These are phyloP conservation scores for Drosophila neutralis DNA, from an alignment of 2,888 invertebrate species.

Conservation along the genomic window DNA sequence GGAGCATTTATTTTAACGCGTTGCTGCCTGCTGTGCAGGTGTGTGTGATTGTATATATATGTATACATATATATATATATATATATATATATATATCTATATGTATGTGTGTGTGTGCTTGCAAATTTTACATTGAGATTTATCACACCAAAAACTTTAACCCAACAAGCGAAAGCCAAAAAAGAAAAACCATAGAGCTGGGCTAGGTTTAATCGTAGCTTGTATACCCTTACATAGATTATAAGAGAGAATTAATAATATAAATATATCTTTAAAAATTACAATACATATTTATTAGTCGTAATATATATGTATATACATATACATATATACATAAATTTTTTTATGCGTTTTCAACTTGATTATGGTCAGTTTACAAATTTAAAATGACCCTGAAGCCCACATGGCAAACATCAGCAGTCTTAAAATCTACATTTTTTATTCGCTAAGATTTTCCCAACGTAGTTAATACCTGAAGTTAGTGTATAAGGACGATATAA, in stretches of 20 bases:
- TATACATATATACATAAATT: neutral
- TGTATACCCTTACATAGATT: slow-evolving; percentile 21
- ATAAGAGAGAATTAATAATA: neutral
- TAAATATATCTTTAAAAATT: neutral
- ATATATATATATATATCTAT: neutral
- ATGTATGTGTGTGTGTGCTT: slow-evolving; percentile 33
- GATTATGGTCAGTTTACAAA: neutral
- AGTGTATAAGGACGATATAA: slow-evolving; percentile 38
- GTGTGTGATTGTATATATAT: slow-evolving; percentile 1
- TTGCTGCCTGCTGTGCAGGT: slow-evolving; percentile 26
- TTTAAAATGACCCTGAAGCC: neutral
- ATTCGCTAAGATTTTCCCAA: neutral
- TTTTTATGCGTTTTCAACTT: neutral
- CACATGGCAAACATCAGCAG: neutral
- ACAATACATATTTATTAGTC: neutral
- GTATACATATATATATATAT: too few relatives aligned
- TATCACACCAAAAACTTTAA: slow-evolving; percentile 75
- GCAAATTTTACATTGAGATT: slow-evolving; percentile 78
- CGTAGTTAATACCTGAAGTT: neutral
- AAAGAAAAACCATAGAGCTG: slow-evolving; percentile 4
- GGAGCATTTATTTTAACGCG: slow-evolving; percentile 72
- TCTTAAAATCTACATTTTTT: neutral
- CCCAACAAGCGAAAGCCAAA: slow-evolving; percentile 31
- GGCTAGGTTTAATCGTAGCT: neutral
- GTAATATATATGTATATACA: neutral